These are phyloP conservation scores for Caenorhabditis elegans DNA, from an alignment of 1,140 invertebrate species.

Conservation along the genomic window WBcel235 BX284604.4:9588001-9588500, in stretches of 20 bases:
- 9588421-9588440: neutral
- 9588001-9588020: slow-evolving; percentile 49
- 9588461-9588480: slow-evolving; percentile 27
- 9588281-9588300: slow-evolving; percentile 43
- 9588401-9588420: neutral
- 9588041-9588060: neutral
- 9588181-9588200: slow-evolving; percentile 59
- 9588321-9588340: slow-evolving; percentile 62
- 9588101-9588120: slow-evolving; percentile 49
- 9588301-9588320: slow-evolving; percentile 55
- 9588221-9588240: slow-evolving; percentile 62
- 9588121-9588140: slow-evolving; percentile 33
- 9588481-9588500: slow-evolving; percentile 40
- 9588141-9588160: neutral
- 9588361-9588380: slow-evolving; percentile 53
- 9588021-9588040: slow-evolving; percentile 16
- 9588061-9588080: slow-evolving; percentile 46
- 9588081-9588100: slow-evolving; percentile 49
- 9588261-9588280: slow-evolving; percentile 42
- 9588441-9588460: neutral
- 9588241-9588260: slow-evolving; percentile 51
- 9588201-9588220: slow-evolving; percentile 61
- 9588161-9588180: slow-evolving; percentile 46
- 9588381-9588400: slow-evolving; percentile 21
- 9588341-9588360: slow-evolving; percentile 47